Conservation (phyloP, 2,888 invertebrate genomes). For the Yponomeuta cagnagella region DNA sequence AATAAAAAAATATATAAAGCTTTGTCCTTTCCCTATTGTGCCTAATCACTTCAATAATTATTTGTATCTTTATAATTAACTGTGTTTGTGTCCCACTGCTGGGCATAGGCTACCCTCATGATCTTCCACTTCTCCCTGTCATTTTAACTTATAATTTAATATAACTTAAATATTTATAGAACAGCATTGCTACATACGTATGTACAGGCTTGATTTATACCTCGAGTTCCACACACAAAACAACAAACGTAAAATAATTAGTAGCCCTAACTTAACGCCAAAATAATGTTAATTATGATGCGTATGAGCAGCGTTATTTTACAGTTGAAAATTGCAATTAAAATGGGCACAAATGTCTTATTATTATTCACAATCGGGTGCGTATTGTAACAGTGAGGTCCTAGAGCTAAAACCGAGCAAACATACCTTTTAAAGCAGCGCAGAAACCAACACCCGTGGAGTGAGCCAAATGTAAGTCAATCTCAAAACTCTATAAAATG, state of each 20-base stretch:
- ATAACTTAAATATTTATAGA: too few relatives aligned
- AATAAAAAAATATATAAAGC: too few relatives aligned
- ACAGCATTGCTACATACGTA: too few relatives aligned
- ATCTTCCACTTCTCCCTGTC: too few relatives aligned
- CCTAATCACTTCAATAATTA: too few relatives aligned
- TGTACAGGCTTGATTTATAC: background rate
- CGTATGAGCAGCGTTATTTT: background rate
- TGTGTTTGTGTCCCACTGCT: background rate
- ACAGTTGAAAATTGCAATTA: background rate
- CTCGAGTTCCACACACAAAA: background rate
- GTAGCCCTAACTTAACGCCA: background rate
- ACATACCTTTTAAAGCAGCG: slow-evolving; percentile 10
- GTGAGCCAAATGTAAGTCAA: background rate
- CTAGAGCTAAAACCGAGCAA: slow-evolving; percentile 6
- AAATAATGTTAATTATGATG: background rate
- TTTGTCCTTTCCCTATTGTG: too few relatives aligned
- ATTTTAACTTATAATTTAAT: too few relatives aligned
- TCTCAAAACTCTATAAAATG: background rate
- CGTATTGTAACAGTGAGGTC: background rate
- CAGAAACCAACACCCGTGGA: slow-evolving; percentile 9
- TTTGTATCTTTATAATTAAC: too few relatives aligned
- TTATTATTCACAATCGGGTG: slow-evolving; percentile 1
- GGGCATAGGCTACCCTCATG: too few relatives aligned
- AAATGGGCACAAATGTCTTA: background rate
- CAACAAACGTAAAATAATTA: background rate